Base-by-base conservation (phyloP, 2,113 vertebrate genomes). In the Galeopterus variegatus region DNA sequence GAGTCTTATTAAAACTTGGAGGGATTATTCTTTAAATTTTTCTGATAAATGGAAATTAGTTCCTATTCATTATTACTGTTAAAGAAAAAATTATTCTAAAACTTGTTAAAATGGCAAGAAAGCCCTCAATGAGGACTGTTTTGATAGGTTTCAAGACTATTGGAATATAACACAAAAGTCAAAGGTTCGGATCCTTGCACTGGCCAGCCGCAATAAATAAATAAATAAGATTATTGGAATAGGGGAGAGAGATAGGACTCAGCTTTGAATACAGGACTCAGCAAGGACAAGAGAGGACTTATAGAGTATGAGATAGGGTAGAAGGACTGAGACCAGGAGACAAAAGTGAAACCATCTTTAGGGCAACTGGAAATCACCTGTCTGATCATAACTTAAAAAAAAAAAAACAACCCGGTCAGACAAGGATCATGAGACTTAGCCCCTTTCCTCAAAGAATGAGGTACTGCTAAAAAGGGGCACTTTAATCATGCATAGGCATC, bases 51-150 rank as follows among this genome's bases (percentile, higher is more conserved):
- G 26, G 33, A 92, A 91, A 93, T 92, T 81, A 82, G 36, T 90
- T 90, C 50, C 79, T 90, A 85, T 19, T 80, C 3, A 24, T 91
- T 94, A 82, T 91, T 76, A 77, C 26, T 56, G 12, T 80, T 94
- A 92, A 96, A 86, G 15, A 41, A 41, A 90, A 94, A 33, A 4
- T n/a, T 48, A 97, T 56, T 95, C 76, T 95, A 50, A 75, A 4
- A 19, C 50, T 95, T 95, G 18, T 92, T 95, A 85, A 94, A 92
- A 76, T 45, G 45, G 18, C 69, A 75, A 67, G 50, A 65, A 76
- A 65, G 21, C 80, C 13, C 92, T 84, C 41, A 85, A 48, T 92
- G 19, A 75, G 54, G 72, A 75, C 60, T 83, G 31, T 91, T 48
- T n/a, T 96, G 54, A 60, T 77, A 85, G 67, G 10, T 75, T 9